phyloP scores from a whole-genome alignment of 2,888 invertebrate genomes.

The Exocentrus adspersus region DNA sequence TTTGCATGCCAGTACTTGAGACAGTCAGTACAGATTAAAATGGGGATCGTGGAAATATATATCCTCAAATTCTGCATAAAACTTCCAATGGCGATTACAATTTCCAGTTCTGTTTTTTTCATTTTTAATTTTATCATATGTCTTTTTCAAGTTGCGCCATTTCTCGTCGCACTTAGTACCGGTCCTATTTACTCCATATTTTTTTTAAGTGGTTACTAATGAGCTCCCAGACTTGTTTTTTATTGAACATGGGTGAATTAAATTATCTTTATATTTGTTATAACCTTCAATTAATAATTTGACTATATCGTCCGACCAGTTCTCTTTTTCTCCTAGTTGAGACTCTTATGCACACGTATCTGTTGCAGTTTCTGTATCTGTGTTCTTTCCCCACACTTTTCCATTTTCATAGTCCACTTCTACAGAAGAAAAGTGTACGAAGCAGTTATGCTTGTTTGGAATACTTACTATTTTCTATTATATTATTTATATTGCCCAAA shows the following conservation, averaged over 20 bases:
- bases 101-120: neutral
- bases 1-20: slow-evolving; percentile 2
- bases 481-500: neutral
- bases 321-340: no score
- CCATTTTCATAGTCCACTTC: neutral
- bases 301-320: neutral
- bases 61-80: slow-evolving; percentile 4
- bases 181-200: neutral
- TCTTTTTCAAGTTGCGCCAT: neutral
- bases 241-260: neutral
- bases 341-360: no score
- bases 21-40: neutral
- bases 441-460: neutral
- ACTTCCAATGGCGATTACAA: slow-evolving; percentile 3
- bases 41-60: slow-evolving; percentile 12
- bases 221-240: neutral
- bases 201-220: neutral
- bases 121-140: neutral
- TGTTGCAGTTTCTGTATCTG: neutral
- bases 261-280: neutral
- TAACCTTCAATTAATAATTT: neutral
- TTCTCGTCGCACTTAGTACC: neutral
- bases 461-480: neutral
- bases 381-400: neutral
- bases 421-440: neutral